Conservation (phyloP, 2,113 vertebrate genomes). For the Galemys pyrenaicus region DNA sequence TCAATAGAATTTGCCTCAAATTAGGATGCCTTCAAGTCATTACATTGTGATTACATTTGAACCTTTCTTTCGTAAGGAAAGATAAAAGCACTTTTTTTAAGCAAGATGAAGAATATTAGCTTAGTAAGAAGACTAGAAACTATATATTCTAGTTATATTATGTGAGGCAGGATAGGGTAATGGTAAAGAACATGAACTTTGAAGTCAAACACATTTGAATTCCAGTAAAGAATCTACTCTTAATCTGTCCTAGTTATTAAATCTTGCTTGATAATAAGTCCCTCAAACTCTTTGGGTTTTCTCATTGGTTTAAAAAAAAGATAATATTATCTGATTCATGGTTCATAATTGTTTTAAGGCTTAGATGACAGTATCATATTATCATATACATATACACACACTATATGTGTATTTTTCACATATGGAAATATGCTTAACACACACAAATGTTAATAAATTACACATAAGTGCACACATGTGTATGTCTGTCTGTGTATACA, state of each 20-base stretch:
- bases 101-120: constrained; percentile 13
- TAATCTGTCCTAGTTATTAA: not conserved
- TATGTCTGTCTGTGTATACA: not conserved
- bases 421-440: not conserved
- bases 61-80: not conserved
- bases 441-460: not conserved
- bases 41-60: not conserved
- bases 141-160: not conserved
- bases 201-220: constrained; percentile 23
- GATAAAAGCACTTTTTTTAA: not conserved
- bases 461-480: not conserved
- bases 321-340: not conserved
- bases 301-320: not conserved
- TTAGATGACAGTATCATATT: not conserved
- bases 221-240: not conserved
- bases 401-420: not conserved
- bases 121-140: constrained; percentile 25
- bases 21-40: not conserved
- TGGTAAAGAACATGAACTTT: not conserved
- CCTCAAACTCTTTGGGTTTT: not conserved
- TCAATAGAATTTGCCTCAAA: not conserved
- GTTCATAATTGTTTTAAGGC: not conserved
- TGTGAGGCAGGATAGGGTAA: not conserved
- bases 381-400: not conserved
- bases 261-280: not conserved